phyloP scores from a whole-genome alignment of 2,113 vertebrate genomes.

The Protobothrops flavoviridis region DNA sequence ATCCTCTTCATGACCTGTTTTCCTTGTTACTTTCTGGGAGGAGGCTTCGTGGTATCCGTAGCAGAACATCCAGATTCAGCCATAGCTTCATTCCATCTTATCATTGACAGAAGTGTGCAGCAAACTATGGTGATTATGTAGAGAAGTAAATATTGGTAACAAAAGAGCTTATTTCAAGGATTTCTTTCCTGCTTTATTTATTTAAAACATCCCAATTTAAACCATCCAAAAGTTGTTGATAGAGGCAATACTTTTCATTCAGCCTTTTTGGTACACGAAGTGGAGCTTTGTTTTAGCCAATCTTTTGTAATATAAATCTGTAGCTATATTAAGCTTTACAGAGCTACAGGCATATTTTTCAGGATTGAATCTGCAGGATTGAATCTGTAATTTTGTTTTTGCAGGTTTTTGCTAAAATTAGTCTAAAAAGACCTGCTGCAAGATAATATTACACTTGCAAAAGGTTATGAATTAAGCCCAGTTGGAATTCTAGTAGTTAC shows the following conservation, averaged over 20 bases:
- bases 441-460: conserved; percentile 73
- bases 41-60: no score
- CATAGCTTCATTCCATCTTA: no score
- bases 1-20: no score
- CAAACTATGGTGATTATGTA: background rate
- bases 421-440: conserved; percentile 67
- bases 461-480: conserved; percentile 75
- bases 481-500: conserved; percentile 69
- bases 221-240: background rate
- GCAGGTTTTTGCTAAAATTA: conserved; percentile 61
- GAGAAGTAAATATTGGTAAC: background rate
- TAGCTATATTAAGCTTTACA: background rate
- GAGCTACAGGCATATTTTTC: background rate
- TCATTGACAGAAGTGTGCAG: background rate
- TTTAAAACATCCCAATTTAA: background rate
- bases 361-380: background rate
- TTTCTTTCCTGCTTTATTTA: background rate
- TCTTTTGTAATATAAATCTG: background rate
- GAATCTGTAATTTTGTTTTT: conserved; percentile 38
- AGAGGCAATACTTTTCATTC: background rate
- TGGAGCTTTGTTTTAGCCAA: background rate
- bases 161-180: background rate
- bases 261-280: background rate
- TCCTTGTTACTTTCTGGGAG: no score
- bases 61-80: no score